Evolutionary conservation across 2,888 invertebrate species (phyloP), one percentile per base, ranked within the genome.

Genomic region (Chorisops tibialis): DNA sequence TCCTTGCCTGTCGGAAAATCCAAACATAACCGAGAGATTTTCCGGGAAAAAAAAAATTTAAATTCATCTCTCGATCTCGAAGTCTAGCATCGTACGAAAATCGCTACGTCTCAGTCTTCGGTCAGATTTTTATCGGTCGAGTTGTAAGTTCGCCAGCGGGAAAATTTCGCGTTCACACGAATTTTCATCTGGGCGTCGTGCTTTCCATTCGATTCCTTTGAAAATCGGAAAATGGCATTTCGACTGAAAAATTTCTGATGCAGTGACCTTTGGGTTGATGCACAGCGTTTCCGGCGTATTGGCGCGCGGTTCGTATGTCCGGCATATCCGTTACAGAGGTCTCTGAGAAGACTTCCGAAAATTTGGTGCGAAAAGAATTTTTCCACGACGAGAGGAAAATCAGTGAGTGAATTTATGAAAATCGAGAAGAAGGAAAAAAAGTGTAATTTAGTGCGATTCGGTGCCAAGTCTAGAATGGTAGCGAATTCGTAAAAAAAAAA

Each of bases 31-130:
- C n/a, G n/a, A n/a, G n/a, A n/a, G n/a, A n/a, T 30, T 9, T 30
- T 30, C 30, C 9, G 7, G 30, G 30, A 30, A 30, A 30, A 30
- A 9, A 7, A 9, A 30, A 30, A 30, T n/a, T n/a, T n/a, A n/a
- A n/a, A 30, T 30, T 30, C 30, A 30, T 30, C 30, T n/a, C n/a
- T 30, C 30, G 9, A 30, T 30, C 9, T 9, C 7, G 43, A 45
- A 30, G 43, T 43, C 21, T 16, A 56, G 56, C 56, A 43, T 16
- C 56, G 43, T 43, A 43, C 45, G 50, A 60, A 60, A 60, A 60
- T 60, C 50, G 60, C 43, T 37, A 60, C 35, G 19, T 37, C 50
- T 60, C 51, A 60, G 60, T 60, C 50, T 50, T 43, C 19, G 60
- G 18, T 43, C 41, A 45, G 60, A 51, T 49, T 51, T 60, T 39